phyloP scores from a whole-genome alignment of 2,113 vertebrate species.

The Carassius carassius region DNA sequence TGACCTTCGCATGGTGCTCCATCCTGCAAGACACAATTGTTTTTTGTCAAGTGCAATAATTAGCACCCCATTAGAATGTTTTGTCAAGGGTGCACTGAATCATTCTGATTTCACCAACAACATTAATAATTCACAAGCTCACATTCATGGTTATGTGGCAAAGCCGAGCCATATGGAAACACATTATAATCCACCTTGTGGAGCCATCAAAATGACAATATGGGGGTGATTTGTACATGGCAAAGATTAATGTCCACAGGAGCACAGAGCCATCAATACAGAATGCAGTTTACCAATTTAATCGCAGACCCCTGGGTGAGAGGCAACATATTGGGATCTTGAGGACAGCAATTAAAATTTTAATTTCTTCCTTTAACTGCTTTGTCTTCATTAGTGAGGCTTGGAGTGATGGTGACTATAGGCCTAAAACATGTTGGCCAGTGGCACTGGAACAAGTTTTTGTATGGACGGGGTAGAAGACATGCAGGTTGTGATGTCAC shows the following conservation, averaged over 20 bases:
- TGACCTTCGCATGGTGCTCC: not conserved
- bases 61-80: constrained; percentile 38
- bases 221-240: constrained; percentile 63
- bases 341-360: constrained; percentile 66
- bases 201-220: constrained; percentile 65
- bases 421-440: not conserved
- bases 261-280: constrained; percentile 61
- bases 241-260: constrained; percentile 63
- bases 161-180: constrained; percentile 64
- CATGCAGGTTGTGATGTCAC: not conserved
- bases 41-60: constrained; percentile 44
- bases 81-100: constrained; percentile 21
- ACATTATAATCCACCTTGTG: constrained; percentile 61
- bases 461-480: too few relatives aligned
- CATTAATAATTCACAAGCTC: constrained; percentile 37
- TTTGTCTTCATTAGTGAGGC: constrained; percentile 64
- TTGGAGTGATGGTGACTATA: constrained; percentile 28
- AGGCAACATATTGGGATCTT: constrained; percentile 62
- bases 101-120: not conserved
- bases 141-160: constrained; percentile 46
- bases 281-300: constrained; percentile 38
- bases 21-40: constrained; percentile 16
- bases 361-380: constrained; percentile 59
- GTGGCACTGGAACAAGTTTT: not conserved
- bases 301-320: constrained; percentile 57